phyloP scores from a whole-genome alignment of 2,797 vertebrate genomes.

The Gallinago solitaria region DNA sequence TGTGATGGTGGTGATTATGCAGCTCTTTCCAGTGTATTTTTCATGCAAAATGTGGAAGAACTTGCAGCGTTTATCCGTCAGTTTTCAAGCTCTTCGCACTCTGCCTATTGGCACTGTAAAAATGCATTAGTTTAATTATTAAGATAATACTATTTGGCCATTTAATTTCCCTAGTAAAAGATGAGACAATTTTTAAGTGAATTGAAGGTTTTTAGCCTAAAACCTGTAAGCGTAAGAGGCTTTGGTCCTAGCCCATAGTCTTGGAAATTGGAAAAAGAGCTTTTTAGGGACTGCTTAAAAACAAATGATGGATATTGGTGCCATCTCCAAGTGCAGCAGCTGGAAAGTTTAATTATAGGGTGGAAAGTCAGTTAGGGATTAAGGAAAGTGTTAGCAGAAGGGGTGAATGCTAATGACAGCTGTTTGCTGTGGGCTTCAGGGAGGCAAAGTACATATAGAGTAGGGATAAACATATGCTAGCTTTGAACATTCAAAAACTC shows the following conservation, averaged over 20 bases:
- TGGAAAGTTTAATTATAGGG: constrained; percentile 82
- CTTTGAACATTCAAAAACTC: constrained; percentile 22
- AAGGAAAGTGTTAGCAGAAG: constrained; percentile 72
- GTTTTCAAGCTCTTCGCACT: not conserved
- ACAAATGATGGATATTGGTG: constrained; percentile 6
- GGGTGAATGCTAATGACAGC: constrained; percentile 74
- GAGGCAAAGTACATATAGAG: constrained; percentile 32
- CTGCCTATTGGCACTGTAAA: not conserved
- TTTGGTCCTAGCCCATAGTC: not conserved
- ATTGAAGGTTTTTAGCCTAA: not conserved
- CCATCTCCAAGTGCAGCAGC: constrained; percentile 66
- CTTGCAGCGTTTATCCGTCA: not conserved
- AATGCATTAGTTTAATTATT: not conserved
- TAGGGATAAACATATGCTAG: constrained; percentile 15
- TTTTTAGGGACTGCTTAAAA: constrained; percentile 29
- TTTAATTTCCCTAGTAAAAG: not conserved
- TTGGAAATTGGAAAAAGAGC: constrained; percentile 13
- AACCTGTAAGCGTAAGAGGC: not conserved
- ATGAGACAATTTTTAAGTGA: not conserved
- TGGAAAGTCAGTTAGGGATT: constrained; percentile 76
- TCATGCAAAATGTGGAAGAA: not conserved
- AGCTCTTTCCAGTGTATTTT: not conserved
- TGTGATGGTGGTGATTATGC: not conserved
- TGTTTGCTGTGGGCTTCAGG: constrained; percentile 69
- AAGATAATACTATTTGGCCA: not conserved